Conservation (phyloP, 2,888 invertebrate genomes). For the Drosophila mettleri region DNA sequence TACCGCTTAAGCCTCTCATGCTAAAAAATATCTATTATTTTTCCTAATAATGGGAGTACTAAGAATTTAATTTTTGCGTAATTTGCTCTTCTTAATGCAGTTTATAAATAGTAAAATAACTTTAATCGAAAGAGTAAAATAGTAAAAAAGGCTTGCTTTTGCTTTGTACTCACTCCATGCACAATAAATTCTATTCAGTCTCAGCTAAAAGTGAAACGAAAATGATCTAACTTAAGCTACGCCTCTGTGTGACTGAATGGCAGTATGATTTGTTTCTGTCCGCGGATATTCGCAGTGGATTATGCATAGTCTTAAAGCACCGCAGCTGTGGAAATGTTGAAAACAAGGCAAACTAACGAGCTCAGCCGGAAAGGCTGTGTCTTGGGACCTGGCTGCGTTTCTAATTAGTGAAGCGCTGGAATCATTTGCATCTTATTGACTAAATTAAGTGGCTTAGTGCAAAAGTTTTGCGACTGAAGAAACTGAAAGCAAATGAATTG, state of each 20-base stretch:
- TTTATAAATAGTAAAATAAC: too few relatives aligned
- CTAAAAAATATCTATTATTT: too few relatives aligned
- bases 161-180: too few relatives aligned
- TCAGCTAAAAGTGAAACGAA: not conserved
- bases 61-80: too few relatives aligned
- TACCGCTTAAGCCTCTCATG: too few relatives aligned
- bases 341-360: conserved; percentile 47
- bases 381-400: conserved; percentile 32
- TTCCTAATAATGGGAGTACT: too few relatives aligned
- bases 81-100: too few relatives aligned
- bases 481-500: conserved; percentile 61
- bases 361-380: conserved; percentile 18
- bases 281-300: conserved; percentile 54
- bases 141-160: too few relatives aligned
- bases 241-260: conserved; percentile 3
- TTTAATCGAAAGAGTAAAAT: too few relatives aligned
- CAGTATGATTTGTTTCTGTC: conserved; percentile 27
- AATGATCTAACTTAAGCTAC: not conserved
- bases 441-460: conserved; percentile 67
- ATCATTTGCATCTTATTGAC: conserved; percentile 80
- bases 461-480: conserved; percentile 50
- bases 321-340: conserved; percentile 50
- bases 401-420: conserved; percentile 47
- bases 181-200: not conserved
- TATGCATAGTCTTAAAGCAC: conserved; percentile 54